phyloP scores from a whole-genome alignment of 2,113 vertebrate species.

The Egretta garzetta region DNA sequence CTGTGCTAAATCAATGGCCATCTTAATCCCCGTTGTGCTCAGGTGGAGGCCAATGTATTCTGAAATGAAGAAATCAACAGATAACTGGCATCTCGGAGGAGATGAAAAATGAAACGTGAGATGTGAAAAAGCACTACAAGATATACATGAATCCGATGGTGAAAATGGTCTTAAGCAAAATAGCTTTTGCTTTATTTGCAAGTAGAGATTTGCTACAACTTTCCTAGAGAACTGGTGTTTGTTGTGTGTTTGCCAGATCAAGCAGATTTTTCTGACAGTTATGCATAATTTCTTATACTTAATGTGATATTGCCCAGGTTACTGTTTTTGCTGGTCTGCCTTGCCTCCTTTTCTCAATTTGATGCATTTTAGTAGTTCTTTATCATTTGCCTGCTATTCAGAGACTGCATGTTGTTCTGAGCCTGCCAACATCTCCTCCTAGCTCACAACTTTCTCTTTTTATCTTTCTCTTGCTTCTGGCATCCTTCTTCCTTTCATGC shows the following conservation, averaged over 20 bases:
- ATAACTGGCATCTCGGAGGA: not conserved
- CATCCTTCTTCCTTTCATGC: not conserved
- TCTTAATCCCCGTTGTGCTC: not conserved
- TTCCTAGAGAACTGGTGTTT: not conserved
- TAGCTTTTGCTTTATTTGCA: not conserved
- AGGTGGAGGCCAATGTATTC: not conserved
- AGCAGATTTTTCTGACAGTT: not conserved
- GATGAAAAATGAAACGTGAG: not conserved
- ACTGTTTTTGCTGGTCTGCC: not conserved
- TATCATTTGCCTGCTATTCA: not conserved
- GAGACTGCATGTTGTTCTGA: not conserved
- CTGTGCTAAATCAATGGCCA: not conserved
- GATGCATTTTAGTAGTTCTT: not conserved
- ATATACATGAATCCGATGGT: not conserved
- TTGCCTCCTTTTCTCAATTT: not conserved
- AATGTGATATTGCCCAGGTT: not conserved
- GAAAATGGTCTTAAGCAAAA: not conserved
- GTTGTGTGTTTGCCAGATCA: not conserved
- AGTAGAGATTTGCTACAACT: not conserved
- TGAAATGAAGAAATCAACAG: not conserved
- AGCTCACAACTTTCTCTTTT: not conserved
- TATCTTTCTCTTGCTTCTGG: slow-evolving; percentile 19
- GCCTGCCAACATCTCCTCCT: not conserved
- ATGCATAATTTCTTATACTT: not conserved
- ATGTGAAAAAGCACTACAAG: not conserved